Conservation (phyloP, 2,113 vertebrate genomes). For the Menidia beryllina region DNA sequence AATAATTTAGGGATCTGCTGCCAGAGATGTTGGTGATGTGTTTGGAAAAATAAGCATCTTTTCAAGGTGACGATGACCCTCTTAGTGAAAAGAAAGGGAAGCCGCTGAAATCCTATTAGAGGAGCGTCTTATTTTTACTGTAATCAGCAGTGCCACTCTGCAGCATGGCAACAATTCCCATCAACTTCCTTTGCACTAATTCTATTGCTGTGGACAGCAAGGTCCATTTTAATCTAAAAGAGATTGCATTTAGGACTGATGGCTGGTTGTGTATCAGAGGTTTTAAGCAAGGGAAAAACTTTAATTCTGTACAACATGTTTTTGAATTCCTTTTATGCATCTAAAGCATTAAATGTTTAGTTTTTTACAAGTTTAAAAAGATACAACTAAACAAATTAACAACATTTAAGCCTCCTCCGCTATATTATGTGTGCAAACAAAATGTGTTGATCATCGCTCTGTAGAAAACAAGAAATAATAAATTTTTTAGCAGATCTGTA, state of each 20-base stretch:
- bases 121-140: slow-evolving; percentile 59
- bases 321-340: background rate
- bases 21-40: slow-evolving; percentile 54
- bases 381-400: background rate
- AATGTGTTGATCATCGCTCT: no score
- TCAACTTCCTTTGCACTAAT: slow-evolving; percentile 58
- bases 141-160: slow-evolving; percentile 52
- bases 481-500: no score
- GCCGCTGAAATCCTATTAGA: slow-evolving; percentile 72
- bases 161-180: slow-evolving; percentile 59
- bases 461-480: no score
- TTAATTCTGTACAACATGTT: slow-evolving; percentile 5
- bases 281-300: slow-evolving; percentile 11
- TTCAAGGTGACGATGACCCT: slow-evolving; percentile 77
- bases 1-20: slow-evolving; percentile 53
- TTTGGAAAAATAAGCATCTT: slow-evolving; percentile 69
- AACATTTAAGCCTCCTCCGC: background rate
- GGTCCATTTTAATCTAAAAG: slow-evolving; percentile 60
- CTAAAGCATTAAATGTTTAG: background rate
- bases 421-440: no score
- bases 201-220: slow-evolving; percentile 53
- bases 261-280: slow-evolving; percentile 25
- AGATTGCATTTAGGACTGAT: slow-evolving; percentile 21
- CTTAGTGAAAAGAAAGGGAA: slow-evolving; percentile 38
- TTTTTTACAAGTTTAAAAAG: no score